These are phyloP conservation scores for Lepisosteus oculatus DNA, from an alignment of 2,113 vertebrate genomes.

Conservation along the genomic window DNA sequence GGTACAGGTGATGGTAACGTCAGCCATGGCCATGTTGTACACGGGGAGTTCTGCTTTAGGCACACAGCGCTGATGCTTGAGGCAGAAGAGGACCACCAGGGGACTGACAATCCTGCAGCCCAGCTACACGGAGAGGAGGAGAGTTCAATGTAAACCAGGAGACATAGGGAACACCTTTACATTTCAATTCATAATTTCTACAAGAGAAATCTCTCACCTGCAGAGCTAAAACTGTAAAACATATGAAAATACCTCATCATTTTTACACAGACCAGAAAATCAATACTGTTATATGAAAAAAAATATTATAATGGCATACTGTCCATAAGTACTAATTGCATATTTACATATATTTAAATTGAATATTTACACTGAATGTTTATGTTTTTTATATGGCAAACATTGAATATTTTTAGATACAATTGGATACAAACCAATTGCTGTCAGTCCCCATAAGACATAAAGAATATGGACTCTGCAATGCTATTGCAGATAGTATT, in stretches of 20 bases:
- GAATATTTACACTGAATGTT: no score
- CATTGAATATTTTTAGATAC: no score
- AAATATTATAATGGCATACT: no score
- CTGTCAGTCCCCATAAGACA: no score
- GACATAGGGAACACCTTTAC: not conserved
- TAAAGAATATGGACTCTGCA: no score
- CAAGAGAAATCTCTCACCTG: not conserved
- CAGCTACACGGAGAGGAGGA: slow-evolving; percentile 62
- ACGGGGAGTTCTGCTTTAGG: slow-evolving; percentile 88
- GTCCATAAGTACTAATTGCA: no score
- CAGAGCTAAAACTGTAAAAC: not conserved
- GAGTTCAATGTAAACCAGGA: not conserved
- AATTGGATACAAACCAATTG: no score
- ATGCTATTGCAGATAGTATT: no score
- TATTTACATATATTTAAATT: no score
- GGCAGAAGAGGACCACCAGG: slow-evolving; percentile 87
- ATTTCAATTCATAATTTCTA: not conserved
- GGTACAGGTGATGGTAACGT: slow-evolving; percentile 85
- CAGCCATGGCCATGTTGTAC: slow-evolving; percentile 92
- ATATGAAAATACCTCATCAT: not conserved
- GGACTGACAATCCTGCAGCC: slow-evolving; percentile 92
- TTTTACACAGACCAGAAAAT: not conserved
- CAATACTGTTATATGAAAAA: fast-evolving
- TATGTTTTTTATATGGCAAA: no score
- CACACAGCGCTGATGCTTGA: slow-evolving; percentile 82